Evolutionary conservation across 2,888 invertebrate species (phyloP).

Genomic region (Hirudinaria manillensis): DNA sequence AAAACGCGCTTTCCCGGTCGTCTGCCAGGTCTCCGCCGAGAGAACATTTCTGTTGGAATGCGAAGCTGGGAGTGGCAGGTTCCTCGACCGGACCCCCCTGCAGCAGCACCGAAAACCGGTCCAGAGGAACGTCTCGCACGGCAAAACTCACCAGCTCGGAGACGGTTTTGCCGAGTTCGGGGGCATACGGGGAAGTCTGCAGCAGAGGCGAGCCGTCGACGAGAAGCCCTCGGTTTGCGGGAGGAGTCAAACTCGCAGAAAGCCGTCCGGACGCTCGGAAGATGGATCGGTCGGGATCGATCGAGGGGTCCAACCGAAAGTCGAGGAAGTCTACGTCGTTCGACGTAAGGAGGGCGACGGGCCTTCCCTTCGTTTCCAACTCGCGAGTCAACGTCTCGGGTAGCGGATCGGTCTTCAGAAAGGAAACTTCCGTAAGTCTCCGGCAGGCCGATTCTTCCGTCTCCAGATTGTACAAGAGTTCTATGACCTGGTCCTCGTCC

Average conservation of each 20-base stretch:
- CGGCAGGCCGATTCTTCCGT: too few species aligned
- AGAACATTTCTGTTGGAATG: slow-evolving; percentile 24
- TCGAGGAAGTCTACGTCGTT: too few species aligned
- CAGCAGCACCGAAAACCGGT: neutral
- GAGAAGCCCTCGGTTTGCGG: neutral
- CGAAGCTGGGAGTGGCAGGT: slow-evolving; percentile 22
- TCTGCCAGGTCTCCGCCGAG: neutral
- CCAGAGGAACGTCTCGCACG: neutral
- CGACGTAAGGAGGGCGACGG: too few species aligned
- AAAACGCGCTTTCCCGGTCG: neutral
- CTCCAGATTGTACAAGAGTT: slow-evolving; percentile 7
- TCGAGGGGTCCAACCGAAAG: too few species aligned
- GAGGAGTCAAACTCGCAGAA: neutral
- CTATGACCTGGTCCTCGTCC: neutral
- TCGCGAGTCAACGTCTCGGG: too few species aligned
- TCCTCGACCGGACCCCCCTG: slow-evolving; percentile 2
- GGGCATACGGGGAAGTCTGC: too few species aligned
- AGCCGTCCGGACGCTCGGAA: neutral
- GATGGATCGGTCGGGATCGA: too few species aligned
- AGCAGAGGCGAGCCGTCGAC: too few species aligned
- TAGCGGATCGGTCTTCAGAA: too few species aligned
- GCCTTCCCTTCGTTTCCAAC: too few species aligned
- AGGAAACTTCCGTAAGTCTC: too few species aligned
- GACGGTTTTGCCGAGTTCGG: too few species aligned
- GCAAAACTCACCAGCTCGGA: neutral